These are phyloP conservation scores for Ophioninae sp. DNA, from an alignment of 2,888 invertebrate species.

Conservation along the genomic window DNA sequence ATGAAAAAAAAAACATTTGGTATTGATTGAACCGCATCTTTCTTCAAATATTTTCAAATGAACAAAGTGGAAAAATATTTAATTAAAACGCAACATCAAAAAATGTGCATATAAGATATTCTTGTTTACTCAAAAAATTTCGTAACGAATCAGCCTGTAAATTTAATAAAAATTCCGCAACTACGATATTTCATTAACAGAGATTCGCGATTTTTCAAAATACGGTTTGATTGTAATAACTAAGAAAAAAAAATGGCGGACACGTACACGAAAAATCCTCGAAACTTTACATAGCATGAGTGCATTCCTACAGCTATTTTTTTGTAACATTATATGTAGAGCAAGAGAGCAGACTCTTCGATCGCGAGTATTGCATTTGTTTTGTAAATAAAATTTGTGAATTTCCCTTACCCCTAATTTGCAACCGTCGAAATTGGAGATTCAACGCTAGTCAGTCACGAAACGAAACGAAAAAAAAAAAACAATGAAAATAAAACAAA, in stretches of 20 bases:
- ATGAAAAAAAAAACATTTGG: no score
- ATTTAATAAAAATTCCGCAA: no score
- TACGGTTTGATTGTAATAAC: background rate
- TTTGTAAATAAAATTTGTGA: slow-evolving; percentile 9
- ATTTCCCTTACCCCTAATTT: background rate
- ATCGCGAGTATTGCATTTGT: background rate
- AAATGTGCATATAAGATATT: no score
- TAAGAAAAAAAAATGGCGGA: background rate
- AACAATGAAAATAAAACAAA: background rate
- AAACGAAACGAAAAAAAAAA: slow-evolving; percentile 29
- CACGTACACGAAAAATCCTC: background rate
- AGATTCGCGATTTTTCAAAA: background rate
- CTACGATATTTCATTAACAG: background rate
- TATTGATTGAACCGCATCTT: no score
- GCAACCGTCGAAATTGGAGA: background rate
- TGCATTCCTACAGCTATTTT: background rate
- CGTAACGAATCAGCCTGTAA: no score
- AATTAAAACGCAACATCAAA: no score
- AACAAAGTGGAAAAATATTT: no score
- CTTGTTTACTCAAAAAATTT: no score
- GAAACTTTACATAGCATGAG: background rate
- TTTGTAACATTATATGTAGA: slow-evolving; percentile 19
- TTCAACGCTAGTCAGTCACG: slow-evolving; percentile 7
- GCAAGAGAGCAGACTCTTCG: slow-evolving; percentile 13
- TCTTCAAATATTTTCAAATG: no score